phyloP scores from a whole-genome alignment of 2,888 invertebrate species.

The Steinernema carpocapsae region DNA sequence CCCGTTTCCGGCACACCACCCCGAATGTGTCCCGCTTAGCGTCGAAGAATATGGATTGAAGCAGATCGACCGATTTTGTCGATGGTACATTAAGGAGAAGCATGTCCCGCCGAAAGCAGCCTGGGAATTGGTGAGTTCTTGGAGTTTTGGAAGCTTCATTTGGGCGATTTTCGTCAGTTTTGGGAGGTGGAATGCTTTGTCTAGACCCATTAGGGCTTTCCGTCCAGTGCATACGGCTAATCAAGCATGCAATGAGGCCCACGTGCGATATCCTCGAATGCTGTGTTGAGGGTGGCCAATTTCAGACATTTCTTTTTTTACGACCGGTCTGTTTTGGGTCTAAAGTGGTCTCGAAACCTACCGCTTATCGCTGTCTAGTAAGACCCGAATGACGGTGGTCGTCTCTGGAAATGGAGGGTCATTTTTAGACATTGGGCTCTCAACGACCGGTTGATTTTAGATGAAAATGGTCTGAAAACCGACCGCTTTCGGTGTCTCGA shows the following conservation, averaged over 20 bases:
- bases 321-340: no score
- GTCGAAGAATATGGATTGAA: constrained; percentile 31
- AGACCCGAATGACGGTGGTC: no score
- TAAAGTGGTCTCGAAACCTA: no score
- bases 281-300: no score
- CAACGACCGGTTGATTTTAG: not conserved
- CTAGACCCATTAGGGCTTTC: not conserved
- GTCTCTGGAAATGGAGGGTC: no score
- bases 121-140: constrained; percentile 17
- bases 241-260: no score
- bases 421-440: not conserved
- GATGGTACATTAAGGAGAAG: constrained; percentile 33
- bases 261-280: no score
- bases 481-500: no score
- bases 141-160: not conserved
- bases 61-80: constrained; percentile 16
- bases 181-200: no score
- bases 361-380: no score
- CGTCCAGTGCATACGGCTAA: no score
- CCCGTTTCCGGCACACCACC: constrained; percentile 12
- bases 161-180: not conserved
- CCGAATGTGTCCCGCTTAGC: constrained; percentile 16
- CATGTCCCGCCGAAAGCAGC: constrained; percentile 23
- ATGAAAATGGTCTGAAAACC: not conserved
- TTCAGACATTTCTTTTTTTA: no score